Evolutionary conservation across 2,113 vertebrate genomes (phyloP), one percentile per base, ranked within the genome.

Genomic region (Perca schrenkii): DNA sequence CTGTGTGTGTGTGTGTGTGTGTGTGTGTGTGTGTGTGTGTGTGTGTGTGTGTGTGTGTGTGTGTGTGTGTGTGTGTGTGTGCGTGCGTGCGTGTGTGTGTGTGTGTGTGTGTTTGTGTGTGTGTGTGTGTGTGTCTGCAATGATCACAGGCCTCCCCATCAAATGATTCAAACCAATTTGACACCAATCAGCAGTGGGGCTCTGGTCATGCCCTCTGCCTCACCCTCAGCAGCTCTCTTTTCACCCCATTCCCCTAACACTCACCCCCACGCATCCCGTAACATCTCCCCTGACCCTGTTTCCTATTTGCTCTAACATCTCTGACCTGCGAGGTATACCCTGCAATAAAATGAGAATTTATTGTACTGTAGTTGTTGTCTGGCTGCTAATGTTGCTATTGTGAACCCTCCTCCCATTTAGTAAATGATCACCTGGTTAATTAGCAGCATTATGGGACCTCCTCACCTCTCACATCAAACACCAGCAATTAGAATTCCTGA

Each of bases 161-260:
- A 93, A 91, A 92, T 91, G 79, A 92, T 92, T 90, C 80, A 84
- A 80, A 85, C 88, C 82, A 87, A 79, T 93, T 89, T 94, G 91
- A 93, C 93, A 94, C 93, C 92, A 93, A 92, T 95, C 90, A 93
- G 88, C 85, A 75, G 73, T 43, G 86, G 82, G 79, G 83, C 63
- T 80, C 50, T 40, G 80, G 78, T 83, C 78, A 3, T 86, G 80
- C 82, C 88, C 88, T 86, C 77, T 73, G 54, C 76, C 86, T 89
- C 69, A 83, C 72, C 82, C 83, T 68, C 61, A 71, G 66, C 69
- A 62, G 34, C 61, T 75, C 75, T 77, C 64, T 71, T 58, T 56
- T 79, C 73, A 67, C 75, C 77, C 71, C 4, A n/a, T 60, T 83
- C 58, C 46, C 34, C 40, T 58, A 43, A 70, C 40, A 72, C 65